phyloP scores from a whole-genome alignment of 2,888 invertebrate species.

The Pachymerium ferrugineum region DNA sequence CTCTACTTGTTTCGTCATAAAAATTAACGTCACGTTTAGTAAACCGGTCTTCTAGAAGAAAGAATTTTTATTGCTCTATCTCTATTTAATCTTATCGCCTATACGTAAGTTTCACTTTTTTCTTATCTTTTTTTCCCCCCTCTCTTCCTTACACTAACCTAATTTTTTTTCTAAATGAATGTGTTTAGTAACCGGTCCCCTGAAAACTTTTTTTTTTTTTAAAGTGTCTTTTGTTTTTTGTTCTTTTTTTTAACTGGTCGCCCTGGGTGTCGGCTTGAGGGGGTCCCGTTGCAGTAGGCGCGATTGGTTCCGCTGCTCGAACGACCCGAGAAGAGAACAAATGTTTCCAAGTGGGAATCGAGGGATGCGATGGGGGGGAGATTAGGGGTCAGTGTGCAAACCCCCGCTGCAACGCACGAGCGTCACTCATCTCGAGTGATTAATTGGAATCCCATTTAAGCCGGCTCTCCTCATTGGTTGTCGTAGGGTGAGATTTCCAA shows the following conservation, averaged over 20 bases:
- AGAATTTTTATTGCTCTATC: slow-evolving; percentile 5
- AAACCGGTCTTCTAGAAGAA: neutral
- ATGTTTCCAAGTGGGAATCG: slow-evolving; percentile 27
- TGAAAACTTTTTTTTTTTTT: neutral
- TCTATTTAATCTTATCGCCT: slow-evolving; percentile 14
- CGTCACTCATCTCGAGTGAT: slow-evolving; percentile 25
- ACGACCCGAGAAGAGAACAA: slow-evolving; percentile 23
- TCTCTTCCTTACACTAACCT: neutral
- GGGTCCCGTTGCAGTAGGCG: slow-evolving; percentile 27
- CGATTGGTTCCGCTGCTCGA: slow-evolving; percentile 27
- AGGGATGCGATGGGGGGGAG: slow-evolving; percentile 18
- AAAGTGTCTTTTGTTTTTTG: slow-evolving; percentile 25
- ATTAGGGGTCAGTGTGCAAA: neutral
- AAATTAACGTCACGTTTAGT: neutral
- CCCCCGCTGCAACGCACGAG: slow-evolving; percentile 2
- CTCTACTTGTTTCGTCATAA: too few species aligned
- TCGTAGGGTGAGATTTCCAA: slow-evolving; percentile 23
- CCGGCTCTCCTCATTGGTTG: slow-evolving; percentile 20
- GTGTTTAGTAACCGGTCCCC: neutral
- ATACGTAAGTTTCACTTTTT: slow-evolving; percentile 17
- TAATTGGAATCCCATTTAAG: slow-evolving; percentile 24
- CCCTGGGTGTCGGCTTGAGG: slow-evolving; percentile 25
- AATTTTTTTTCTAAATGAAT: too few species aligned
- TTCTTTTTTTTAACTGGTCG: slow-evolving; percentile 10
- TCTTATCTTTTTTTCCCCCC: too few species aligned